A percentile compares a stretch with the other conserved stretches of the same genome.
These are phyloP conservation scores for Rhynchonycteris naso DNA, from an alignment of 2,797 vertebrate species.

Conservation along the genomic window DNA sequence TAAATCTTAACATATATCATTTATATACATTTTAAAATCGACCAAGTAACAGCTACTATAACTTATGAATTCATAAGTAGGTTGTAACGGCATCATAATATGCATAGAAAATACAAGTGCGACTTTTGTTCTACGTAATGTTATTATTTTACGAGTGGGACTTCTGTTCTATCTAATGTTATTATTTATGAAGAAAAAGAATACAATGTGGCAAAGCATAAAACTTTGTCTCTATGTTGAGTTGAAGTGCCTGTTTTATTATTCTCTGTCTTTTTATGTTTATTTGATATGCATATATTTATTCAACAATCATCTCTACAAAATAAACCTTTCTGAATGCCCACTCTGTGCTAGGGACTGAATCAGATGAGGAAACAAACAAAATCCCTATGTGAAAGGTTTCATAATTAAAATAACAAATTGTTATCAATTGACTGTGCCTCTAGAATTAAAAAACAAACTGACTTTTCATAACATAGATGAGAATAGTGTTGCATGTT, in stretches of 20 bases:
- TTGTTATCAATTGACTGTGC: rapidly evolving
- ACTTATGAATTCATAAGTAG: not conserved
- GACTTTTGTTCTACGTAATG: not conserved
- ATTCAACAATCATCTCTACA: not conserved
- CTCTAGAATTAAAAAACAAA: not conserved
- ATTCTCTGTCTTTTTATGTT: not conserved
- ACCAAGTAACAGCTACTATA: not conserved
- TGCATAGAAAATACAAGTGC: not conserved
- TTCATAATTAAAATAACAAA: not conserved
- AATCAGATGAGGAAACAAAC: not conserved
- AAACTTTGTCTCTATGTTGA: not conserved
- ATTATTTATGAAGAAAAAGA: not conserved
- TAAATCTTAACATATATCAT: not conserved
- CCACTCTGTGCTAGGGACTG: no score
- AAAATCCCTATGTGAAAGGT: not conserved
- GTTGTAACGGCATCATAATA: not conserved
- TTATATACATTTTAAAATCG: not conserved
- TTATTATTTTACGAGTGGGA: not conserved
- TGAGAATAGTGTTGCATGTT: not conserved
- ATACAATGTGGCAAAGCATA: not conserved
- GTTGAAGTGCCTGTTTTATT: not conserved
- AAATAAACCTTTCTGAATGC: not conserved
- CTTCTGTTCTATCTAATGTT: not conserved
- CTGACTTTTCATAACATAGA: not conserved
- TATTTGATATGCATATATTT: not conserved